Conservation (phyloP, 2,797 vertebrate genomes). For the Salarias fasciatus region DNA sequence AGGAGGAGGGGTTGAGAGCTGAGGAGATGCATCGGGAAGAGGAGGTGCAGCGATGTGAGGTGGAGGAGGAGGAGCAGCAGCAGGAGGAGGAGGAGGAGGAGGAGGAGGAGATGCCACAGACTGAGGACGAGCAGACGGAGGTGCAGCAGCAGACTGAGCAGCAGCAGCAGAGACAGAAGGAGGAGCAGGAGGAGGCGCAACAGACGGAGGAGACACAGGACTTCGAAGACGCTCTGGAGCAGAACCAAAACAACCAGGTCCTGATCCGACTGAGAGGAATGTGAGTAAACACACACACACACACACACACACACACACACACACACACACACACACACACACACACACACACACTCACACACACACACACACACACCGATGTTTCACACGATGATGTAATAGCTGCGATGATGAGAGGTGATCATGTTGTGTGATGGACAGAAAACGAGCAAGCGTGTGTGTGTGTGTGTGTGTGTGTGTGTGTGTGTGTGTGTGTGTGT, state of each 20-base stretch:
- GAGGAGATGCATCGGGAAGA: neutral
- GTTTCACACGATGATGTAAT: constrained; percentile 10
- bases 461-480: constrained; percentile 28
- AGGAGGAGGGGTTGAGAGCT: neutral
- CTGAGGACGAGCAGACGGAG: constrained; percentile 12
- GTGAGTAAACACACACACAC: constrained; percentile 59
- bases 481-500: constrained; percentile 33
- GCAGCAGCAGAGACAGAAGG: constrained; percentile 26
- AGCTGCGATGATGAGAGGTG: constrained; percentile 3
- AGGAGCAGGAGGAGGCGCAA: constrained; percentile 14
- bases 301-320: too few species aligned
- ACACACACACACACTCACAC: neutral
- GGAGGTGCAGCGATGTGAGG: neutral
- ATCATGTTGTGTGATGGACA: constrained; percentile 35
- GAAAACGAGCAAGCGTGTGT: constrained; percentile 14
- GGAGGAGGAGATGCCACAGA: constrained; percentile 23
- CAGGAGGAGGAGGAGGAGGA: constrained; percentile 14
- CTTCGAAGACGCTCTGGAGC: constrained; percentile 62
- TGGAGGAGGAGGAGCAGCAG: constrained; percentile 10
- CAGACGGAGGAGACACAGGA: constrained; percentile 38
- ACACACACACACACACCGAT: neutral
- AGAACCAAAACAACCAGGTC: constrained; percentile 69
- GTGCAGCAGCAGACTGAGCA: constrained; percentile 6
- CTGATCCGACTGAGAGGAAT: constrained; percentile 73
- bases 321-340: neutral